Conservation (phyloP, 2,797 vertebrate genomes). For the Amblyraja radiata region DNA sequence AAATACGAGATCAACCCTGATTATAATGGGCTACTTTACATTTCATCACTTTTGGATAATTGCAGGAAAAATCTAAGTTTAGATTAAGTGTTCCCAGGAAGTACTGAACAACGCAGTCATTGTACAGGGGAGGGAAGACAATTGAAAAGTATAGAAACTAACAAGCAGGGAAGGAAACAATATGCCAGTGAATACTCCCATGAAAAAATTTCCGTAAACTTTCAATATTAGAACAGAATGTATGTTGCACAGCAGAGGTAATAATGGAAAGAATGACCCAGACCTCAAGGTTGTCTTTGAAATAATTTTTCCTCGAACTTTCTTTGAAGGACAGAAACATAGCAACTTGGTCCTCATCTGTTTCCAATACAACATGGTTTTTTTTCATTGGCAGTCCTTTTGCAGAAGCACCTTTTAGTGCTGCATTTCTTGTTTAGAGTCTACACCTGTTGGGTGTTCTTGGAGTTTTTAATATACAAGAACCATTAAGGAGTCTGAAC, state of each 20-base stretch:
- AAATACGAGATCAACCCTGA: not conserved
- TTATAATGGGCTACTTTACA: not conserved
- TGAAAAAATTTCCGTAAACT: not conserved
- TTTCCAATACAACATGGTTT: conserved; percentile 8
- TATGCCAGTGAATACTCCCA: not conserved
- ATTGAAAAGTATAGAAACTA: not conserved
- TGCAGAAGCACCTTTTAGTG: not conserved
- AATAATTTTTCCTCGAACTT: not conserved
- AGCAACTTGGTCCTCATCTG: not conserved
- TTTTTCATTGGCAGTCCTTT: conserved; percentile 1
- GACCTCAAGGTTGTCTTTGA: not conserved
- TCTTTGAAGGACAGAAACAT: not conserved
- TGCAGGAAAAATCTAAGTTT: not conserved
- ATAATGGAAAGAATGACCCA: not conserved
- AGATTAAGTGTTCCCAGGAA: not conserved
- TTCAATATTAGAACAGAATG: not conserved
- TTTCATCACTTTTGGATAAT: not conserved
- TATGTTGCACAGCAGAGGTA: not conserved
- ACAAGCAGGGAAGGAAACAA: not conserved
- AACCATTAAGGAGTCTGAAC: not conserved
- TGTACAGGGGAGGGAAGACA: not conserved
- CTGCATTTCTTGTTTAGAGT: not conserved
- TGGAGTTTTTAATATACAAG: not conserved
- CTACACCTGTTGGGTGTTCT: not conserved
- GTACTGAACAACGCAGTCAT: not conserved